Conservation (phyloP, 2,888 invertebrate genomes). For the Auanema sp. region DNA sequence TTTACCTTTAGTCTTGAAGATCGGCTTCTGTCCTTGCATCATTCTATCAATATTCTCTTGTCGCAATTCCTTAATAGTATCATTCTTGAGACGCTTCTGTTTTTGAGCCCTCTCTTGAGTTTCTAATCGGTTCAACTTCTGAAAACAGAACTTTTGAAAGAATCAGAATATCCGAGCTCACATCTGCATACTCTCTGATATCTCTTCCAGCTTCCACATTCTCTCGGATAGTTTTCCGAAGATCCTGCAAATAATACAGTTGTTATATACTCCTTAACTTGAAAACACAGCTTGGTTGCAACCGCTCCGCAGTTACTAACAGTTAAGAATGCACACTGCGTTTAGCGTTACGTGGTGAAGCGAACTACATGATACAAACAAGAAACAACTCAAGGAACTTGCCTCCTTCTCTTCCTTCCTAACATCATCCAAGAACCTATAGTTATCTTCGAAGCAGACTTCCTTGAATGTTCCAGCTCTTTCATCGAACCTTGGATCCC, state of each 20-base stretch:
- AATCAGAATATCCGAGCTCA: background rate
- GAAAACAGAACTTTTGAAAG: background rate
- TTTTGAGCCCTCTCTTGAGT: constrained; percentile 20
- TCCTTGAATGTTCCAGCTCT: constrained; percentile 54
- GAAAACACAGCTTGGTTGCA: too few species aligned
- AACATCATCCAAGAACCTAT: constrained; percentile 54
- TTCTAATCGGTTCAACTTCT: constrained; percentile 18
- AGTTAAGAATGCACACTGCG: too few species aligned
- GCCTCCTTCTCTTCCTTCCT: constrained; percentile 46
- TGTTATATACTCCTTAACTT: too few species aligned
- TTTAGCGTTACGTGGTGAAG: too few species aligned
- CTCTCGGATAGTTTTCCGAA: constrained; percentile 17
- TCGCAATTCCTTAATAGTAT: constrained; percentile 28
- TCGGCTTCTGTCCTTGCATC: constrained; percentile 47
- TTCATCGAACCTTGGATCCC: constrained; percentile 58
- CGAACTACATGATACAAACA: too few species aligned
- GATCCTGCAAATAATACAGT: constrained; percentile 20
- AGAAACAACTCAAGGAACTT: background rate
- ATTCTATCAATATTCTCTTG: constrained; percentile 54
- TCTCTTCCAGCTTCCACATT: constrained; percentile 4
- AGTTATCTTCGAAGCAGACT: constrained; percentile 50
- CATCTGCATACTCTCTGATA: background rate
- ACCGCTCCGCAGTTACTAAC: too few species aligned
- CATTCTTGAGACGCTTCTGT: constrained; percentile 42
- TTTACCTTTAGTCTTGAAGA: constrained; percentile 42